Evolutionary conservation across 2,113 vertebrate species (phyloP), one percentile per base, ranked within the genome.

Genomic region (Oenanthe melanoleuca): DNA sequence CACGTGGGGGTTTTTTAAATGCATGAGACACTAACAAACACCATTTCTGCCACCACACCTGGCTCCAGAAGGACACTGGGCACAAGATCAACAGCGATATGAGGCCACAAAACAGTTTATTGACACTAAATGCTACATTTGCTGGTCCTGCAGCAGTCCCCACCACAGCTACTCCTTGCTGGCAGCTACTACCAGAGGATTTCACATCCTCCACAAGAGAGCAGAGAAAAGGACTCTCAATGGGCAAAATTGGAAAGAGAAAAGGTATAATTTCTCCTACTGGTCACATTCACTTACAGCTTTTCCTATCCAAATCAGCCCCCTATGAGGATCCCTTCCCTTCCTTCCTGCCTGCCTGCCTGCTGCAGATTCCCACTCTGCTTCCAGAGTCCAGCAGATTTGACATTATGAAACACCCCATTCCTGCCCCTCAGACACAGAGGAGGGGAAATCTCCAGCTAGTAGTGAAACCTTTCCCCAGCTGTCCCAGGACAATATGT

Each of bases 101-200:
- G 0, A 14, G 55, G 22, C 31, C 28, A 57, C 34, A 72, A 77
- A 65, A 57, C 0, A 0, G 19, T 29, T 20, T 34, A 45, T 1
- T 73, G 40, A 2, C 56, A 64, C 12, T 47, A 84, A 86, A 86
- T 1, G 0, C 25, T 11, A 2, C 26, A 67, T 7, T 14, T 23
- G 2, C 20, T 61, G n/a, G 14, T 38, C 52, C 40, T 87, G 42
- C 28, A 74, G 26, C 8, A 4, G 22, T 29, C 11, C 9, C 24
- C 21, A 42, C 23, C 14, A 40, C 3, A 2, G 38, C 9, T 50
- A 18, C 15, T 75, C 13, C 40, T 77, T 9, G 1, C 28, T 45
- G 42, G 34, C 9, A 65, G 37, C 72, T 61, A n/a, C 40, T 61
- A 5, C 40, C 17, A 57, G 44, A 80, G 23, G 7, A 24, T 38